These are phyloP conservation scores for Plectus sambesii DNA, from an alignment of 1,140 invertebrate genomes.

Conservation along the genomic window DNA sequence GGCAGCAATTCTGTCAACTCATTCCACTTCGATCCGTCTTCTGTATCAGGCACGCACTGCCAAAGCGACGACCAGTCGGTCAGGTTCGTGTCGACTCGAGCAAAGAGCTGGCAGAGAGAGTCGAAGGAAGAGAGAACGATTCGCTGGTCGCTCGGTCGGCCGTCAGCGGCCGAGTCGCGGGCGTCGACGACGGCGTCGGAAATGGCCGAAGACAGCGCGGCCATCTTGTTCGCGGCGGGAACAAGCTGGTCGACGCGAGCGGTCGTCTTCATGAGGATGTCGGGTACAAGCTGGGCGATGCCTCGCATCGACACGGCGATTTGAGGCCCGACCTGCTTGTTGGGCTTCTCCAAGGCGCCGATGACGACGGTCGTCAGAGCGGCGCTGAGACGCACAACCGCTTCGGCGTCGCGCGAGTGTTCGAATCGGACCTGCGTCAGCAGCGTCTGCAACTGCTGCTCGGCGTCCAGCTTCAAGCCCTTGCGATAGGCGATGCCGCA, in stretches of 20 bases:
- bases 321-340: constrained; percentile 22
- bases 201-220: background rate
- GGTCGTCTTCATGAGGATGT: constrained; percentile 20
- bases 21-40: too few relatives aligned
- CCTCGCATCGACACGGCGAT: constrained; percentile 22
- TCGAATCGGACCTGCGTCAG: constrained; percentile 14
- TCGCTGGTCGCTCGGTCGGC: constrained; percentile 17
- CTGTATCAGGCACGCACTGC: too few relatives aligned
- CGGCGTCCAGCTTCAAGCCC: constrained; percentile 20
- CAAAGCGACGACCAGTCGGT: too few relatives aligned
- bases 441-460: constrained; percentile 11
- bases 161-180: constrained; percentile 8
- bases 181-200: background rate
- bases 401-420: constrained; percentile 1
- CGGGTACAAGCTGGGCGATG: constrained; percentile 23
- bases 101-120: constrained; percentile 1
- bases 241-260: constrained; percentile 4
- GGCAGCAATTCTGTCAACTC: too few relatives aligned
- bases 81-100: too few relatives aligned
- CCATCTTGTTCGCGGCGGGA: constrained; percentile 1
- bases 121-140: constrained; percentile 3
- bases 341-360: constrained; percentile 7
- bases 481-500: constrained; percentile 18
- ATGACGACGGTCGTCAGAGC: constrained; percentile 27
- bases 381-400: constrained; percentile 16